These are phyloP conservation scores for Zingel zingel DNA, from an alignment of 2,113 vertebrate species.

Conservation along the genomic window DNA sequence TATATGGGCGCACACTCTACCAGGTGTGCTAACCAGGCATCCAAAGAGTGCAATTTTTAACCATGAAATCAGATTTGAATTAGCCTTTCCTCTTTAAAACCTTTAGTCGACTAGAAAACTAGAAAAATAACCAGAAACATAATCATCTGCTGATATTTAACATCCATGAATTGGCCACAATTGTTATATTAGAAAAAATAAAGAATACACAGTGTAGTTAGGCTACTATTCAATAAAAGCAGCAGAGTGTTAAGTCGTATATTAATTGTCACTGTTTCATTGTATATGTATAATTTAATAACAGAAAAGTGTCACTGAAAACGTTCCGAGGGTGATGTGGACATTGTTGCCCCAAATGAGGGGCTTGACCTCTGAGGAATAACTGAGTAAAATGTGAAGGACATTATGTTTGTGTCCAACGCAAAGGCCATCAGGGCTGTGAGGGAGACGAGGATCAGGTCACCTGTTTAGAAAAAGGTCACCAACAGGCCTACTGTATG, in stretches of 20 bases:
- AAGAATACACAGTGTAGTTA: too few species aligned
- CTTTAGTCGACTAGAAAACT: neutral
- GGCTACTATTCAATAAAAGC: neutral
- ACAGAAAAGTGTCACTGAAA: neutral
- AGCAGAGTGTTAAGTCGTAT: neutral
- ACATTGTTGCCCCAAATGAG: neutral
- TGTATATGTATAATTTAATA: neutral
- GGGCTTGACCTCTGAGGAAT: neutral
- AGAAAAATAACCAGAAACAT: too few species aligned
- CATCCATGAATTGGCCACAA: neutral
- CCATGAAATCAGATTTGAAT: neutral
- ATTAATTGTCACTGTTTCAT: neutral
- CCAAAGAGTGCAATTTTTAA: neutral
- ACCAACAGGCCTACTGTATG: neutral
- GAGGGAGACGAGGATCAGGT: neutral
- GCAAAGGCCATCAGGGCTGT: neutral
- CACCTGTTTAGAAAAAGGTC: neutral
- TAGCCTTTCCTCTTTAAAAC: neutral
- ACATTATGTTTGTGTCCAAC: neutral
- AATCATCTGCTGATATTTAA: neutral
- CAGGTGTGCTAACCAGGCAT: too few species aligned
- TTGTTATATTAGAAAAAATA: neutral
- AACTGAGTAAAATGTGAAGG: neutral
- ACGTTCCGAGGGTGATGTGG: neutral
- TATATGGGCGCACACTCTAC: too few species aligned